Percentiles rank a stretch among this genome's conserved stretches.
These are phyloP conservation scores for Dromococcyx pavoninus DNA, from an alignment of 2,797 vertebrate genomes.

Conservation along the genomic window DNA sequence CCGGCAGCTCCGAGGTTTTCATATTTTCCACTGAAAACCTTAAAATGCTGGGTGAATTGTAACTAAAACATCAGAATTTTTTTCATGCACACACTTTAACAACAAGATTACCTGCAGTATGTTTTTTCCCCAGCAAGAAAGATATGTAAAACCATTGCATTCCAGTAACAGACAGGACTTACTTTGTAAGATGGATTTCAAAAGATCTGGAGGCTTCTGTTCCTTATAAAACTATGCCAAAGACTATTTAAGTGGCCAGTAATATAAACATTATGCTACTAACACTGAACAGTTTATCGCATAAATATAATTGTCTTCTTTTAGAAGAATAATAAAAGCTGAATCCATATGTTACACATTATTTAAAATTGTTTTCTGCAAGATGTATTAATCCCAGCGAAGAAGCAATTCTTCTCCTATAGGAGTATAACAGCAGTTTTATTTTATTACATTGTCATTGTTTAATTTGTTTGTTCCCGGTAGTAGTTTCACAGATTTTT, in stretches of 20 bases:
- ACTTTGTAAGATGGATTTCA: constrained; percentile 63
- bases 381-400: constrained; percentile 72
- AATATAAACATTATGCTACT: constrained; percentile 78
- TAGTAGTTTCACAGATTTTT: constrained; percentile 75
- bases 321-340: constrained; percentile 77
- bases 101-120: constrained; percentile 4
- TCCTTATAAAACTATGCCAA: constrained; percentile 69
- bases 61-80: constrained; percentile 40
- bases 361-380: constrained; percentile 76
- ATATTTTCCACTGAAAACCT: background rate
- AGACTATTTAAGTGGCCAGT: constrained; percentile 74
- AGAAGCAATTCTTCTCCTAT: constrained; percentile 69
- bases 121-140: background rate
- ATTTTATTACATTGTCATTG: constrained; percentile 74
- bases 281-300: constrained; percentile 77
- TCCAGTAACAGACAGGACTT: constrained; percentile 59
- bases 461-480: constrained; percentile 77
- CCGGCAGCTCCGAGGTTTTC: background rate
- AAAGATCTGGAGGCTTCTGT: constrained; percentile 64
- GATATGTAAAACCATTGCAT: constrained; percentile 5
- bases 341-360: constrained; percentile 78
- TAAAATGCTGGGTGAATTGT: background rate
- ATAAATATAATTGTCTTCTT: constrained; percentile 81
- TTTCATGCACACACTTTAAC: background rate
- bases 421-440: constrained; percentile 71